Evolutionary conservation across 2,888 invertebrate species (phyloP).

Genomic region (Ischnura elegans): DNA sequence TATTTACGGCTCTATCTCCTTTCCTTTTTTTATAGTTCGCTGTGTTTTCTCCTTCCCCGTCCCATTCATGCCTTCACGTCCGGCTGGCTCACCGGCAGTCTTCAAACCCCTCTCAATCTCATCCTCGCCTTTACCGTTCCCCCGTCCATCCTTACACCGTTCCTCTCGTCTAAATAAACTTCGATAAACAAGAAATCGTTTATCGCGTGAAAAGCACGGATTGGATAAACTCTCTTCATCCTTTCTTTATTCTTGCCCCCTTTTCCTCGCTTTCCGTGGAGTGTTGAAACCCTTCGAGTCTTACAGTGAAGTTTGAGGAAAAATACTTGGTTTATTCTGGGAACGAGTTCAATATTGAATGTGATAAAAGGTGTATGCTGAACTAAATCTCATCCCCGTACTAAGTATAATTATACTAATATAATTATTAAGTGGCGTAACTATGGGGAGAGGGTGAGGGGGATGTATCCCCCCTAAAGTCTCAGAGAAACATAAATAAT

Average conservation of each 20-base stretch:
- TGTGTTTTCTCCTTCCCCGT: neutral
- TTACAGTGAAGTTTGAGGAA: no score
- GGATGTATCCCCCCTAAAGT: no score
- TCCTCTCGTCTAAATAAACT: constrained; percentile 61
- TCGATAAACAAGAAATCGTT: constrained; percentile 40
- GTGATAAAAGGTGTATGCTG: no score
- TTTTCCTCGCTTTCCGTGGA: neutral
- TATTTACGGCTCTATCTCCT: no score
- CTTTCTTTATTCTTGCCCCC: neutral
- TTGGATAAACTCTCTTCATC: constrained; percentile 23
- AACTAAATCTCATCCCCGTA: no score
- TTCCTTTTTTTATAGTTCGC: neutral
- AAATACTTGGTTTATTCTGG: no score
- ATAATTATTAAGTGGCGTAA: no score
- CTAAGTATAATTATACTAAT: no score
- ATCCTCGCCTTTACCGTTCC: neutral
- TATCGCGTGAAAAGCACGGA: neutral
- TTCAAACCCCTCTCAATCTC: neutral
- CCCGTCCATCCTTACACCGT: neutral
- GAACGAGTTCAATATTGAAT: no score
- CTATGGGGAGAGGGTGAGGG: no score
- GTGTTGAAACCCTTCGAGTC: no score
- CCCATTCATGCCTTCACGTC: neutral
- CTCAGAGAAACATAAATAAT: no score
- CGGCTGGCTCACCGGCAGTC: neutral